A percentile compares a stretch with the other conserved stretches of the same genome.
Conservation (phyloP, 2,797 vertebrate species). For the Coregonus suidteri region DNA sequence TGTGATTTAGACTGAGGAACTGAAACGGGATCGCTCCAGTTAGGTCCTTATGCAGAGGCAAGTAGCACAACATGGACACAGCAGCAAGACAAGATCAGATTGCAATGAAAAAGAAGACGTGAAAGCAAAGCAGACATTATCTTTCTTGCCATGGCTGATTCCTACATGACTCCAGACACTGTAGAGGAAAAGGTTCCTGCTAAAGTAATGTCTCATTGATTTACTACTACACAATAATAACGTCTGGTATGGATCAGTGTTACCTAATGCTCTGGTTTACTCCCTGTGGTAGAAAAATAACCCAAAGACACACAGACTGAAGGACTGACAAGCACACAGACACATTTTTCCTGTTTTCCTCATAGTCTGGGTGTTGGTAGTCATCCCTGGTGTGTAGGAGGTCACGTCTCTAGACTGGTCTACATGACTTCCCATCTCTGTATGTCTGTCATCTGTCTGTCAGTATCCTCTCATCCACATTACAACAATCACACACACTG, state of each 20-base stretch:
- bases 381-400: constrained; percentile 21
- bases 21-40: background rate
- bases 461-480: background rate
- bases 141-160: background rate
- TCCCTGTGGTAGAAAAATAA: constrained; percentile 33
- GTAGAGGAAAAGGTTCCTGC: background rate
- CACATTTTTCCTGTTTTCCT: too few species aligned
- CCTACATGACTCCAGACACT: background rate
- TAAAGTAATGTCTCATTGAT: background rate
- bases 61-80: background rate
- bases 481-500: constrained; percentile 16
- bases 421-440: background rate
- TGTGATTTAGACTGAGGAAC: background rate
- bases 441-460: background rate
- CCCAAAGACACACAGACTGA: too few species aligned
- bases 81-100: background rate
- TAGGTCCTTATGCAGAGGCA: background rate
- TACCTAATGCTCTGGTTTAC: constrained; percentile 19
- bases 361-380: background rate
- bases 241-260: constrained; percentile 18
- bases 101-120: background rate
- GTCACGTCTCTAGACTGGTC: constrained; percentile 15
- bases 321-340: too few species aligned
- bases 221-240: constrained; percentile 29
- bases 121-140: background rate